Evolutionary conservation across 2,888 invertebrate genomes (phyloP).

Genomic region (Calameuta idolon): DNA sequence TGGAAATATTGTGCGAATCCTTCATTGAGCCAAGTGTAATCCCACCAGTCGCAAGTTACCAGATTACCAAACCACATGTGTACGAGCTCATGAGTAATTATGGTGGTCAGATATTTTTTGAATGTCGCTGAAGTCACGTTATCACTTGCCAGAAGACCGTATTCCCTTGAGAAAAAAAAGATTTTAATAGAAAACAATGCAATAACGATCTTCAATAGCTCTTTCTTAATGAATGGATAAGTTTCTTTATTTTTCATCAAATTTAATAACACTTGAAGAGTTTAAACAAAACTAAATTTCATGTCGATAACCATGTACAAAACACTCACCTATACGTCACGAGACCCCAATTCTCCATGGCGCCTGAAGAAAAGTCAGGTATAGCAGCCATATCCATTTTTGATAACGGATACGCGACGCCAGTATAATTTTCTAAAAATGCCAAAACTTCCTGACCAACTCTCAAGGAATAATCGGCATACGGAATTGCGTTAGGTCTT

Average conservation of each 20-base stretch:
- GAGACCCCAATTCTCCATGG: constrained; percentile 96
- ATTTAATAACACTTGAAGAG: background rate
- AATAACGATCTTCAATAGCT: constrained; percentile 61
- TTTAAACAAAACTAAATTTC: background rate
- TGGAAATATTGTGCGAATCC: constrained; percentile 78
- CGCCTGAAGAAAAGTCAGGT: constrained; percentile 85
- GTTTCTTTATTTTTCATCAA: background rate
- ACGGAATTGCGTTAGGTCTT: constrained; percentile 75
- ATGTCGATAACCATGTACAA: background rate
- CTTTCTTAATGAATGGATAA: background rate
- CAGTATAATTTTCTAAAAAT: constrained; percentile 39
- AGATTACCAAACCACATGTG: constrained; percentile 86
- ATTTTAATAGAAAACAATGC: background rate
- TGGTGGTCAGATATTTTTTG: constrained; percentile 78
- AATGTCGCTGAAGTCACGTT: constrained; percentile 39
- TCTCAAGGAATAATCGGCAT: constrained; percentile 65
- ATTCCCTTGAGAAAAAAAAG: constrained; percentile 27
- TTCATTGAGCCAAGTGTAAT: constrained; percentile 91
- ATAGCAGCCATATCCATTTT: constrained; percentile 86
- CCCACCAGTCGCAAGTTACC: constrained; percentile 87
- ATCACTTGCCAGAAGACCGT: constrained; percentile 36
- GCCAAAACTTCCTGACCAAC: constrained; percentile 37
- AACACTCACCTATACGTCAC: constrained; percentile 77
- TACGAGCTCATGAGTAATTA: constrained; percentile 86
- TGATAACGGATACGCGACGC: constrained; percentile 59